phyloP scores from a whole-genome alignment of 35 echinoderm and acorn worm species.

The Patiria miniata region DNA sequence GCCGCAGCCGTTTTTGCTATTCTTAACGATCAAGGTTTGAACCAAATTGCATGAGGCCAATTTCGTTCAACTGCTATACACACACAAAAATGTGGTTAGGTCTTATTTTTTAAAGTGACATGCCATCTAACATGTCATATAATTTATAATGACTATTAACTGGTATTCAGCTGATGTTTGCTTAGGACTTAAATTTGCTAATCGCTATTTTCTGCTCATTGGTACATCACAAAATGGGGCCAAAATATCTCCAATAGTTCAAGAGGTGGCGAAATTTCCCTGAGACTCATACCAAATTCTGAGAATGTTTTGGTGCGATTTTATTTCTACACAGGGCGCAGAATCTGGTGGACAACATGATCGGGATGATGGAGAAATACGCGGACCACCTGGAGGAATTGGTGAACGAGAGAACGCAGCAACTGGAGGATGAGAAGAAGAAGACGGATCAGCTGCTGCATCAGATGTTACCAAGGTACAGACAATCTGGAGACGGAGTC shows the following conservation, averaged over 20 bases:
- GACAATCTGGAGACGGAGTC: too few species aligned
- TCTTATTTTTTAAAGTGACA: too few species aligned
- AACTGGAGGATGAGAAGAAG: slow-evolving; percentile 78
- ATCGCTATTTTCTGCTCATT: neutral
- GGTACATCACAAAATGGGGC: neutral
- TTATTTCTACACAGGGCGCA: neutral
- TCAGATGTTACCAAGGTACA: slow-evolving; percentile 70
- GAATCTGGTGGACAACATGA: slow-evolving; percentile 84
- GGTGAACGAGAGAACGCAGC: slow-evolving; percentile 74
- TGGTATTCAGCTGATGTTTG: neutral
- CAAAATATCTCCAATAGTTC: neutral
- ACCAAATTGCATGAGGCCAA: too few species aligned
- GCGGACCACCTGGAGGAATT: slow-evolving; percentile 77
- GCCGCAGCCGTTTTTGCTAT: too few species aligned
- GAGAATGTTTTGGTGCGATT: too few species aligned
- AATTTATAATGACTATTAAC: too few species aligned
- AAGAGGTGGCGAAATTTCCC: neutral
- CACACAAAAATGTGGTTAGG: too few species aligned
- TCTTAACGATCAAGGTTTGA: too few species aligned
- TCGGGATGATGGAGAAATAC: slow-evolving; percentile 84
- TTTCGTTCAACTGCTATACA: too few species aligned
- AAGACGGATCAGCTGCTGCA: slow-evolving; percentile 71
- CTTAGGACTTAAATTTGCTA: neutral
- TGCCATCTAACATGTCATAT: too few species aligned
- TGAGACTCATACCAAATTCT: neutral